Percentiles rank a stretch among this genome's conserved stretches.
Evolutionary conservation across 2,797 vertebrate genomes (phyloP).

Genomic region (Hypotaenidia okinawae): DNA sequence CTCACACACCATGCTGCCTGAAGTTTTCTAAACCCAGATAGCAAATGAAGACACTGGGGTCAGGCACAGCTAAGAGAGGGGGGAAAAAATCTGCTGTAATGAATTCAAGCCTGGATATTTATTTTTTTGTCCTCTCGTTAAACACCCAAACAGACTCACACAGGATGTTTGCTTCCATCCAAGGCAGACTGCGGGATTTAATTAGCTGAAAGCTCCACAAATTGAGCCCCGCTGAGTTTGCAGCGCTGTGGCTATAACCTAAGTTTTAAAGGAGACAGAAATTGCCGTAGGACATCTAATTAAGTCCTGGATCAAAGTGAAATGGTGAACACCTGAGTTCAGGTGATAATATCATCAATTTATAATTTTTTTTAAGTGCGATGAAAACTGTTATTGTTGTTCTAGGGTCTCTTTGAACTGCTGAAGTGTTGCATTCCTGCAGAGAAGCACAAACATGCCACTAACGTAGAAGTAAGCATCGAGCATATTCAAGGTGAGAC

Average conservation of each 20-base stretch:
- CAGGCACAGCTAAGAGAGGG: neutral
- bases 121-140: neutral
- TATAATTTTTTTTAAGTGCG: neutral
- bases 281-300: neutral
- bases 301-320: neutral
- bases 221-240: neutral
- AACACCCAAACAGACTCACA: conserved; percentile 10
- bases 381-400: neutral
- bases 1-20: neutral
- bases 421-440: neutral
- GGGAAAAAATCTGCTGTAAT: neutral
- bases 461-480: neutral
- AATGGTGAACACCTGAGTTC: neutral
- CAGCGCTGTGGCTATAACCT: neutral
- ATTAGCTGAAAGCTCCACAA: neutral
- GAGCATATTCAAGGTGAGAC: neutral
- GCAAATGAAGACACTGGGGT: neutral
- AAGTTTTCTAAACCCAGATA: neutral
- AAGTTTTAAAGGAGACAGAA: neutral
- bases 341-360: neutral
- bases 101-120: neutral
- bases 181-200: neutral
- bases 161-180: neutral
- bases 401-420: neutral
- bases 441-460: neutral